Evolutionary conservation across 1,140 invertebrate species (phyloP), one percentile per base, ranked within the genome.

Genomic region (Magallana gigas): DNA sequence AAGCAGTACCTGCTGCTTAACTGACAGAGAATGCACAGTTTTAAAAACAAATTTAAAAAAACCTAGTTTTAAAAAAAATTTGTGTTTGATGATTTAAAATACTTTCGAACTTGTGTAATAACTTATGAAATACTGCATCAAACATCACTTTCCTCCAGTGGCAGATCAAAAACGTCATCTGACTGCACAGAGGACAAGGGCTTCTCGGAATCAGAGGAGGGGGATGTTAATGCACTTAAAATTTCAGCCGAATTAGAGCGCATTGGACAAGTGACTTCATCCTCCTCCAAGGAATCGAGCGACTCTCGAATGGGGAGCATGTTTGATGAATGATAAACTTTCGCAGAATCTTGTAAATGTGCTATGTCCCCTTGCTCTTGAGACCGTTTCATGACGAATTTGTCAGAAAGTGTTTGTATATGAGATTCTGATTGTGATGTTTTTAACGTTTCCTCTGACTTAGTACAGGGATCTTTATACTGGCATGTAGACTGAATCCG

Each of bases 321-420:
- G 36, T 87, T 90, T 1, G 85, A 87, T 58, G 59, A 68, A 84
- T 91, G 89, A 87, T 91, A 91, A 4, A 91, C 89, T 83, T 91
- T 87, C 12, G 87, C 85, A 83, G 86, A 85, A 86, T 92, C 90
- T 76, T 90, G 88, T 85, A 92, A 85, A 83, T 91, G 88, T 11
- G 88, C 85, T 59, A 92, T 91, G 85, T 92, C 91, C 8, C 84
- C 88, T 36, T 91, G 90, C 84, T 92, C 92, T 14, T 85, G 91
- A 8, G 90, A 91, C 8, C 91, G 86, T 57, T 88, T 90, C 88
- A 92, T 92, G 18, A 83, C 64, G 82, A 83, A 90, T 8, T 86
- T 88, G 0, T 84, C 76, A 6, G 88, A 87, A 14, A 90, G 80
- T 23, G 87, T 87, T 62, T 90, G 89, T 56, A 91, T 76, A 59